Evolutionary conservation across 2,888 invertebrate species (phyloP), one percentile per base, ranked within the genome.

Genomic region (Drymonia ruficornis): DNA sequence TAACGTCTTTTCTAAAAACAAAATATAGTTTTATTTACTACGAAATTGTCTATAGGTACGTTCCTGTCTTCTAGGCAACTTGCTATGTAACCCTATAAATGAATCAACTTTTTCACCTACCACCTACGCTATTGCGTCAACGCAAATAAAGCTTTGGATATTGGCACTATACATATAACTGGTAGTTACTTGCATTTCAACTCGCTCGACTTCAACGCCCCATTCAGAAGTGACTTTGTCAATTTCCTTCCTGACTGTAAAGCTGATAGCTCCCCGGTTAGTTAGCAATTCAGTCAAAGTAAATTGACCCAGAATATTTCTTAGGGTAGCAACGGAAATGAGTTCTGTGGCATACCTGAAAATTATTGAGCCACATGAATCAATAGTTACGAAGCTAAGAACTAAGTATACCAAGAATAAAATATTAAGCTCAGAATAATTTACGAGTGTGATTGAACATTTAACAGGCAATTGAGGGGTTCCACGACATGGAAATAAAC

Each of bases 401-500:
- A 38, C 11, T 15, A 38, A 9, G 13, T n/a, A n/a, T n/a, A n/a
- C n/a, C 4, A 38, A 15, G n/a, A n/a, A 13, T 4, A 38, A 38
- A n/a, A 4, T 8, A 9, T 34, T 7, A 31, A 31, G 36, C 13
- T 11, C 12, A 54, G 40, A 15, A 40, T 42, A 50, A 11, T 48
- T 62, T 83, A 87, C 84, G 59, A 72, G 56, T 81, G 65, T 36
- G 69, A 71, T 56, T 83, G 74, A 19, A 86, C 74, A 51, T 84
- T 83, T 40, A 96, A 91, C 42, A 96, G 93, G 15, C 96, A 95
- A 74, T 93, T 94, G 11, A 96, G 78, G 0, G 96, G 96, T 75
- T 95, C 94, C 68, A 94, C 93, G 52, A 96, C 95, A 65, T 96
- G 94, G 78, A 95, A 96, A 81, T 96, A 96, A 50, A 96, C 95